A percentile compares a stretch with the other conserved stretches of the same genome.
Evolutionary conservation across 2,888 invertebrate species (phyloP).

Genomic region (Leptarthrus brevirostris): DNA sequence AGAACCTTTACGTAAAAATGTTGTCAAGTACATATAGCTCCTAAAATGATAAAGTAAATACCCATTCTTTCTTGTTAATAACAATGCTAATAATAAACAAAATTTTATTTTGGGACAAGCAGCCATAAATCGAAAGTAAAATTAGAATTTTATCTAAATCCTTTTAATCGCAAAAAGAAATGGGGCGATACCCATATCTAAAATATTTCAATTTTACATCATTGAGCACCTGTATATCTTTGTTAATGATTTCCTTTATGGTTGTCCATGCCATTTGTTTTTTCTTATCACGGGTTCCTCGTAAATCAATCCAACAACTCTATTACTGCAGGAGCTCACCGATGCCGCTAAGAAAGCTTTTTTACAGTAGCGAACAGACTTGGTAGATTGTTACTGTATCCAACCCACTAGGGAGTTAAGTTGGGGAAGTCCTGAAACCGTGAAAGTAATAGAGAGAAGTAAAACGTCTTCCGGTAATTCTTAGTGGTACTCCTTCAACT

Average conservation of each 20-base stretch:
- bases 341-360: neutral
- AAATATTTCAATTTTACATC: neutral
- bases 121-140: neutral
- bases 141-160: neutral
- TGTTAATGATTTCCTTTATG: neutral
- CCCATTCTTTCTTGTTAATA: too few relatives aligned
- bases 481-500: neutral
- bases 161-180: neutral
- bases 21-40: too few relatives aligned
- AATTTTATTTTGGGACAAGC: neutral
- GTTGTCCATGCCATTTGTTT: neutral
- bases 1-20: too few relatives aligned
- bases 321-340: neutral
- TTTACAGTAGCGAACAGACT: neutral
- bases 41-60: too few relatives aligned
- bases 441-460: conserved; percentile 24
- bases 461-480: conserved; percentile 17
- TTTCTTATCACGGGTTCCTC: neutral
- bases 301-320: neutral
- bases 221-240: neutral
- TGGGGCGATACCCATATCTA: neutral
- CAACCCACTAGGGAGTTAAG: neutral
- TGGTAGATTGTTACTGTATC: neutral
- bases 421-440: conserved; percentile 25
- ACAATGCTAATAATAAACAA: neutral